phyloP scores from a whole-genome alignment of 2,888 invertebrate species.

The Eilema griseolum region DNA sequence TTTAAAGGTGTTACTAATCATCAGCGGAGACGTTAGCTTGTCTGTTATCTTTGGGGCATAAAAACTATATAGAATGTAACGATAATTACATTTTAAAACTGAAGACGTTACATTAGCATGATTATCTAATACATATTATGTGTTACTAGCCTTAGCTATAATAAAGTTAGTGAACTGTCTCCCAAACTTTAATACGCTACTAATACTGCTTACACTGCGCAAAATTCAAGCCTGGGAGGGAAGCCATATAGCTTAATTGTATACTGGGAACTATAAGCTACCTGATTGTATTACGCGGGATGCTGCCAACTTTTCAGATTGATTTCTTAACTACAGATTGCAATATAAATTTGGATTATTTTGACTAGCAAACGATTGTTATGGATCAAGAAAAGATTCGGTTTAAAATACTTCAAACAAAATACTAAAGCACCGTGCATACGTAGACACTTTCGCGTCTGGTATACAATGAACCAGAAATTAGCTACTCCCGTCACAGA shows the following conservation, averaged over 20 bases:
- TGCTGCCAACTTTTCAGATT: neutral
- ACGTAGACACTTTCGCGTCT: too few species aligned
- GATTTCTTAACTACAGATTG: neutral
- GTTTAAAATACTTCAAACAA: too few species aligned
- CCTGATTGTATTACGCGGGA: neutral
- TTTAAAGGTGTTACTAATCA: too few species aligned
- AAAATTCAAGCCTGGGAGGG: slow-evolving; percentile 8
- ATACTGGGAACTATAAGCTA: neutral
- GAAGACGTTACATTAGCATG: neutral
- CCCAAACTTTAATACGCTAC: slow-evolving; percentile 9
- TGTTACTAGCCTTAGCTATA: slow-evolving; percentile 6
- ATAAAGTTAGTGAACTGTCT: slow-evolving; percentile 13
- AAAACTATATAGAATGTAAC: neutral
- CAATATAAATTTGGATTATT: neutral
- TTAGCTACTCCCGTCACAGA: too few species aligned
- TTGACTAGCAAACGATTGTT: too few species aligned
- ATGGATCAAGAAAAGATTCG: too few species aligned
- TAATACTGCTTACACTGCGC: slow-evolving; percentile 14
- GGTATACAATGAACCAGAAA: too few species aligned
- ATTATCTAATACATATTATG: neutral
- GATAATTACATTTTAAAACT: neutral
- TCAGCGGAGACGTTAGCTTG: too few species aligned
- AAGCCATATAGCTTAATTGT: slow-evolving; percentile 9
- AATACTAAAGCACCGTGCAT: too few species aligned
- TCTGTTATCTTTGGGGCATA: too few species aligned